Percentiles rank a stretch among this genome's conserved stretches.
Evolutionary conservation across 2,797 vertebrate species (phyloP).

Genomic region (Pelochelys cantorii): DNA sequence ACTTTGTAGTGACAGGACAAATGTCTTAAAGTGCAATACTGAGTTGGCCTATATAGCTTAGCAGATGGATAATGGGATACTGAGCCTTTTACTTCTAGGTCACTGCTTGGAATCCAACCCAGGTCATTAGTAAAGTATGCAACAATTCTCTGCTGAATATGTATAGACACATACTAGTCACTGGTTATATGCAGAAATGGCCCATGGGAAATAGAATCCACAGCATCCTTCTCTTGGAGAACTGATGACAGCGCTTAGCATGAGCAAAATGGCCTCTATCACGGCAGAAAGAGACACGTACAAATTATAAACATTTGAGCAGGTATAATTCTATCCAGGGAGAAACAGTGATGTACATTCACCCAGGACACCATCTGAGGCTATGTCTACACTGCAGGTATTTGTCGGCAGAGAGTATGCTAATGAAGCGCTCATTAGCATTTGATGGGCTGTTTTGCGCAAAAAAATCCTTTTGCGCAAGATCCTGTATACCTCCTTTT

Average conservation of each 20-base stretch:
- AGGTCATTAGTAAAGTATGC: slow-evolving; percentile 33
- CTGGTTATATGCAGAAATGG: slow-evolving; percentile 17
- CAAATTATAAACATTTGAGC: not conserved
- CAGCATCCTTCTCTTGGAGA: not conserved
- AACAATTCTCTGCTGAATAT: slow-evolving; percentile 12
- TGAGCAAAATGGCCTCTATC: slow-evolving; percentile 15
- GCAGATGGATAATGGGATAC: slow-evolving; percentile 45
- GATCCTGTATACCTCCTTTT: too few relatives aligned
- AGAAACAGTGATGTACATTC: not conserved
- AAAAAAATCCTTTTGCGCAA: too few relatives aligned
- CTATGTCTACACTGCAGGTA: too few relatives aligned
- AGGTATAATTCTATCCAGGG: not conserved
- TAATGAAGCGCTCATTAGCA: too few relatives aligned
- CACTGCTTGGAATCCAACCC: slow-evolving; percentile 26
- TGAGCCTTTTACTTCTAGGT: slow-evolving; percentile 49
- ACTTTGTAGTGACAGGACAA: slow-evolving; percentile 64
- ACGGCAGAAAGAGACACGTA: not conserved
- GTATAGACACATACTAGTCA: fast-evolving
- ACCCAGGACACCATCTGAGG: not conserved
- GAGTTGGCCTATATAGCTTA: slow-evolving; percentile 22
- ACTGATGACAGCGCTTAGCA: not conserved
- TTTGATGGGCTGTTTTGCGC: too few relatives aligned
- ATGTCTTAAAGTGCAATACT: slow-evolving; percentile 50
- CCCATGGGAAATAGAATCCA: not conserved
- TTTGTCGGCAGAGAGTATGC: too few relatives aligned